These are phyloP conservation scores for Cuniculus paca DNA, from an alignment of 2,797 vertebrate species.

Conservation along the genomic window DNA sequence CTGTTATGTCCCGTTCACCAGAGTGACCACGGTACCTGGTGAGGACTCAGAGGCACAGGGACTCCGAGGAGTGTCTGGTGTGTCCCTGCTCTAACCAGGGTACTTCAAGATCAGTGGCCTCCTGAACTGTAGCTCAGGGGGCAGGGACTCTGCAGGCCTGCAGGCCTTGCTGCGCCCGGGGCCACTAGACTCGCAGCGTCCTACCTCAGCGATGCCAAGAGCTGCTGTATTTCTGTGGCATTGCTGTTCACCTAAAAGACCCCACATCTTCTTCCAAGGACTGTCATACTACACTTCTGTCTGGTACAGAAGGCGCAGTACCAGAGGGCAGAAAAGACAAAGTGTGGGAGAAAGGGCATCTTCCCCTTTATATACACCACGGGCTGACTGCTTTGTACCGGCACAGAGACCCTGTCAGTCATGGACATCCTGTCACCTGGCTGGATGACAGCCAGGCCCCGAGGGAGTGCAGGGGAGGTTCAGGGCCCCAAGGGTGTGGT, in stretches of 20 bases:
- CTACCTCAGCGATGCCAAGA: neutral
- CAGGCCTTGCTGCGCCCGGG: neutral
- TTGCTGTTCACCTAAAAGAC: conserved; percentile 67
- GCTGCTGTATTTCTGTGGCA: neutral
- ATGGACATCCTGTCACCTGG: conserved; percentile 87
- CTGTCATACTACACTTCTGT: too few species aligned
- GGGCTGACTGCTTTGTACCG: conserved; percentile 89
- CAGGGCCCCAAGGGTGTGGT: neutral
- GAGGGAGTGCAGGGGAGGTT: neutral
- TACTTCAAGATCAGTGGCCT: too few species aligned
- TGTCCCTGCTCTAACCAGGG: accelerated
- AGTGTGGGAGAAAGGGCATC: neutral
- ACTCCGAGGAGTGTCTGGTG: neutral
- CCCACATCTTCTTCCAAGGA: conserved; percentile 70
- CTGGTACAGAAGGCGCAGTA: neutral
- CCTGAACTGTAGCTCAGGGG: neutral
- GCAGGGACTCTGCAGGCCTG: neutral
- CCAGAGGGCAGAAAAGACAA: neutral
- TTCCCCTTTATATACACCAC: conserved; percentile 85
- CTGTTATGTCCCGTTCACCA: too few species aligned
- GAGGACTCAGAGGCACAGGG: neutral
- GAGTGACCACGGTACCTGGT: neutral
- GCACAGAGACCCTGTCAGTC: conserved; percentile 91
- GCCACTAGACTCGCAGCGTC: neutral
- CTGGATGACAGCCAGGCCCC: accelerated